These are phyloP conservation scores for Bicyclus anynana DNA, from an alignment of 1,140 invertebrate genomes.

Conservation along the genomic window DNA sequence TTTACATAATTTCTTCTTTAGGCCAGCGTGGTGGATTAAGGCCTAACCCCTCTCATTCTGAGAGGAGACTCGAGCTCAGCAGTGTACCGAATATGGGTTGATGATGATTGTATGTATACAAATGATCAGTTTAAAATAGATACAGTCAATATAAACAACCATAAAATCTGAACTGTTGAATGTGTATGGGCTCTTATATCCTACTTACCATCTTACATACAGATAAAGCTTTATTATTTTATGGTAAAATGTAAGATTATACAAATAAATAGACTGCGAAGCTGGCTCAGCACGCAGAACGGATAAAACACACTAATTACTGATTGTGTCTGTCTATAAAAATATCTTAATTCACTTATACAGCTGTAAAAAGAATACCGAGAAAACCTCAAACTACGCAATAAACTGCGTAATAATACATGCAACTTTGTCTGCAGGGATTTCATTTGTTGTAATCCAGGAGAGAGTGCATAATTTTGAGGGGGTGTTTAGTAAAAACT, in stretches of 20 bases:
- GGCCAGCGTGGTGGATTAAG: no score
- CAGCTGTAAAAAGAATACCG: neutral
- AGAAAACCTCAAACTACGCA: neutral
- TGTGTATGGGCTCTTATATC: neutral
- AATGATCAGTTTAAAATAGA: no score
- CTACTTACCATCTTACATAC: neutral
- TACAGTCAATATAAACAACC: no score
- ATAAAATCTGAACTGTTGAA: neutral
- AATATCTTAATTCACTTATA: neutral
- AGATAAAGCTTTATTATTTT: neutral
- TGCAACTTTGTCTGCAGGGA: neutral
- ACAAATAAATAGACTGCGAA: neutral
- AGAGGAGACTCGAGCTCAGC: no score
- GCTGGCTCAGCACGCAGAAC: neutral
- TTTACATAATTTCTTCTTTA: no score
- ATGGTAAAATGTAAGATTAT: neutral
- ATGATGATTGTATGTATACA: no score
- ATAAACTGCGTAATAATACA: neutral
- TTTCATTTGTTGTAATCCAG: neutral
- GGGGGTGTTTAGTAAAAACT: no score
- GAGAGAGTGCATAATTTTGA: no score
- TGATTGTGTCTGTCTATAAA: neutral
- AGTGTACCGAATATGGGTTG: no score
- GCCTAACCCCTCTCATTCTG: no score
- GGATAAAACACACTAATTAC: constrained; percentile 3